These are phyloP conservation scores for Lucilia sericata DNA, from an alignment of 1,140 invertebrate species.

Conservation along the genomic window DNA sequence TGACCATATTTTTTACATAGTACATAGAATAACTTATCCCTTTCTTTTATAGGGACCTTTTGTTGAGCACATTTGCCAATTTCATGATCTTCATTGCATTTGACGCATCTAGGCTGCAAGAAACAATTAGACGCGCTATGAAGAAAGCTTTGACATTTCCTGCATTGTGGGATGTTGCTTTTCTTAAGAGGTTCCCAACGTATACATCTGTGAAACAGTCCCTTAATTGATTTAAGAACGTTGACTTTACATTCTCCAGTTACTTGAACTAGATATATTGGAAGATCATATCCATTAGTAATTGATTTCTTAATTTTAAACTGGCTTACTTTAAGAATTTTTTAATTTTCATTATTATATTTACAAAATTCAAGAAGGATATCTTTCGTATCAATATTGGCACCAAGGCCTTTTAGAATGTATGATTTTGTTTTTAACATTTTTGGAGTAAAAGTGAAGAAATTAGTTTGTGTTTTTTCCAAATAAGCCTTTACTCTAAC, in stretches of 20 bases:
- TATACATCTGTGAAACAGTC: neutral
- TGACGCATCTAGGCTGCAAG: neutral
- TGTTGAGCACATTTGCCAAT: neutral
- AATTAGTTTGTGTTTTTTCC: constrained; percentile 21
- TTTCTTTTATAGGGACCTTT: neutral
- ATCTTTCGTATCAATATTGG: neutral
- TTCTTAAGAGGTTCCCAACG: neutral
- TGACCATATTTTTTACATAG: constrained; percentile 41
- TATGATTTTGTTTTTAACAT: constrained; percentile 14
- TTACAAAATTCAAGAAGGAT: constrained; percentile 15
- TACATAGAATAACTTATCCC: neutral
- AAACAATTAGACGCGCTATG: constrained; percentile 40
- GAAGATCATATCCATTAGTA: neutral
- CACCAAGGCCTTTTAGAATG: constrained; percentile 13
- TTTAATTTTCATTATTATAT: constrained; percentile 11
- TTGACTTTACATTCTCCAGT: constrained; percentile 7
- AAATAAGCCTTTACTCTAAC: neutral
- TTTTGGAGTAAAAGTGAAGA: constrained; percentile 35
- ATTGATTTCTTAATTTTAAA: constrained; percentile 29
- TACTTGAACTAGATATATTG: constrained; percentile 15
- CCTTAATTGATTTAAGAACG: constrained; percentile 12
- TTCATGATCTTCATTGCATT: constrained; percentile 27
- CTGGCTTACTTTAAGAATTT: constrained; percentile 25
- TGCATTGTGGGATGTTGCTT: constrained; percentile 28
- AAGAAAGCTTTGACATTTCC: constrained; percentile 32